Evolutionary conservation across 1,140 invertebrate genomes (phyloP).

Genomic region (Drosophila willistoni): DNA sequence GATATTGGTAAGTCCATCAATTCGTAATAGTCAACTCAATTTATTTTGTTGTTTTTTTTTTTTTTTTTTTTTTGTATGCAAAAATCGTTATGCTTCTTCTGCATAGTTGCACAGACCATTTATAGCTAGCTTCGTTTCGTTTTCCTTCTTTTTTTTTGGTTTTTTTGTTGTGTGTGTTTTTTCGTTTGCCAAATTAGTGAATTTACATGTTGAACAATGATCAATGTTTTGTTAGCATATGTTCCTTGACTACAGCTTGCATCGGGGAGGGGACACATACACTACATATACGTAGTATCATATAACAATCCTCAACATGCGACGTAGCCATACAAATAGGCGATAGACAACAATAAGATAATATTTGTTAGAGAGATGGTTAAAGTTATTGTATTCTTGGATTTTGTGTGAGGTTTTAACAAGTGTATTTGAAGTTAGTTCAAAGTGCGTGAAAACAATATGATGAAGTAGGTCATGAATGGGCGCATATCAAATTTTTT

Average conservation of each 20-base stretch:
- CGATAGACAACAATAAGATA: slow-evolving; percentile 58
- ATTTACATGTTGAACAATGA: slow-evolving; percentile 82
- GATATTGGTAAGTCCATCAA: neutral
- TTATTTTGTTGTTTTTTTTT: slow-evolving; percentile 15
- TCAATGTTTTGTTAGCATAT: slow-evolving; percentile 82
- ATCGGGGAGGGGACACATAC: neutral
- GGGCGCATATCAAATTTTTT: neutral
- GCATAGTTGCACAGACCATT: slow-evolving; percentile 69
- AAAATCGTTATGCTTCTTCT: slow-evolving; percentile 73
- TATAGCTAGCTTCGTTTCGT: slow-evolving; percentile 54
- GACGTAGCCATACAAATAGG: neutral
- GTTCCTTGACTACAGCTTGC: slow-evolving; percentile 57
- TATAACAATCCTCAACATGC: slow-evolving; percentile 1
- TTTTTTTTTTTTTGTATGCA: slow-evolving; percentile 62
- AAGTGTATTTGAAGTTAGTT: slow-evolving; percentile 41
- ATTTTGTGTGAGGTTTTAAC: slow-evolving; percentile 35
- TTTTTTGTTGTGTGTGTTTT: slow-evolving; percentile 35
- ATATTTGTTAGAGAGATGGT: slow-evolving; percentile 30
- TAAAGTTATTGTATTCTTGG: slow-evolving; percentile 23
- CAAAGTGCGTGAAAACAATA: neutral
- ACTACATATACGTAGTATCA: slow-evolving; percentile 18
- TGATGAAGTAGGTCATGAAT: neutral
- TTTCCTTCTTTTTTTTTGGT: slow-evolving; percentile 14
- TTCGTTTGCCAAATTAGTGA: slow-evolving; percentile 79
- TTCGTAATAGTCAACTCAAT: neutral